Evolutionary conservation across 1,140 invertebrate genomes (phyloP).

Genomic region (Listronotus bonariensis): DNA sequence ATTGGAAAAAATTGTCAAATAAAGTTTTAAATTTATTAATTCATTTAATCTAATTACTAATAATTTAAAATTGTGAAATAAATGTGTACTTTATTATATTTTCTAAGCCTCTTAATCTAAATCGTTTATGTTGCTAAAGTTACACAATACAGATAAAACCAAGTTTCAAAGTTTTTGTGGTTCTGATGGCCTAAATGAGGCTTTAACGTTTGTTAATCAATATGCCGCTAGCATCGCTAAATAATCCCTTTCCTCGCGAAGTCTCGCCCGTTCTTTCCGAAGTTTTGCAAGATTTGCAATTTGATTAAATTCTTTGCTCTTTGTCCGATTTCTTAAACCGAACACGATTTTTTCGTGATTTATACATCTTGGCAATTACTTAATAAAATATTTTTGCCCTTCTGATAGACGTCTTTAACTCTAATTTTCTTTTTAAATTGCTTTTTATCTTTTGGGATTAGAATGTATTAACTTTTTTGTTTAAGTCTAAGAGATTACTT

Average conservation of each 20-base stretch:
- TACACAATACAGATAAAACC: no score
- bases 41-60: no score
- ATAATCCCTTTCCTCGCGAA: slow-evolving; percentile 21
- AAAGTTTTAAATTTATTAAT: no score
- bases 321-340: slow-evolving; percentile 25
- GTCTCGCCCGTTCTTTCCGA: slow-evolving; percentile 10
- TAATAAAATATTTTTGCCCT: slow-evolving; percentile 25
- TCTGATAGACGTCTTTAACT: slow-evolving; percentile 4
- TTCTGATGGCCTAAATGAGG: not conserved
- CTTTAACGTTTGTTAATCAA: slow-evolving; percentile 20
- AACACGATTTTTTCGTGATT: slow-evolving; percentile 31
- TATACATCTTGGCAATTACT: slow-evolving; percentile 29
- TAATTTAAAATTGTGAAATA: no score
- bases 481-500: no score
- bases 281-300: slow-evolving; percentile 29
- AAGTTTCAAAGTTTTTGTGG: not conserved
- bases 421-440: slow-evolving; percentile 26
- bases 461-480: slow-evolving; percentile 8
- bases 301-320: slow-evolving; percentile 32
- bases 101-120: no score
- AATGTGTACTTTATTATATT: no score
- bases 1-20: no score
- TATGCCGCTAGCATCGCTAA: slow-evolving; percentile 18
- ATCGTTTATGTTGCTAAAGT: no score
- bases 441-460: slow-evolving; percentile 16